Percentiles rank a stretch among this genome's conserved stretches.
Conservation (phyloP, 2,888 invertebrate genomes). For the Scaptomyza cyrtandrae region DNA sequence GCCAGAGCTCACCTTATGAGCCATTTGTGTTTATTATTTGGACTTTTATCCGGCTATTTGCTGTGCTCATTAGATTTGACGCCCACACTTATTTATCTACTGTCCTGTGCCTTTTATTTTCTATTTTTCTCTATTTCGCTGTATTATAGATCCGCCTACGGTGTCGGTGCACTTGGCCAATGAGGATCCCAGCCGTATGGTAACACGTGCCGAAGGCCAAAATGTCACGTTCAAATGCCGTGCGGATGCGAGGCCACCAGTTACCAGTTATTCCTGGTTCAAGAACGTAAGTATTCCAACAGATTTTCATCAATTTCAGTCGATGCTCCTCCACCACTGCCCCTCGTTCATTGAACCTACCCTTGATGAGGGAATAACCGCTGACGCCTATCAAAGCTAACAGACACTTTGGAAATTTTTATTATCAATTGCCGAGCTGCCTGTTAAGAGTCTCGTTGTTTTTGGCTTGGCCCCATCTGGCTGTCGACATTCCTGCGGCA, state of each 20-base stretch:
- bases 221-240: constrained; percentile 92
- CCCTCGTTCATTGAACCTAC: background rate
- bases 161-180: constrained; percentile 89
- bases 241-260: constrained; percentile 91
- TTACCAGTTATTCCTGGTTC: constrained; percentile 91
- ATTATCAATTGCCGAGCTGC: constrained; percentile 65
- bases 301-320: constrained; percentile 21
- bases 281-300: constrained; percentile 89
- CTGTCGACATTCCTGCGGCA: constrained; percentile 61
- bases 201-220: constrained; percentile 88
- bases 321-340: background rate
- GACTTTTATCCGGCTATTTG: constrained; percentile 81
- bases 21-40: constrained; percentile 82
- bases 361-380: constrained; percentile 37
- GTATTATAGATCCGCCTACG: constrained; percentile 89
- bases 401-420: constrained; percentile 65
- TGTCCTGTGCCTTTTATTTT: constrained; percentile 14
- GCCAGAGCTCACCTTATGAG: constrained; percentile 68
- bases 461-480: constrained; percentile 4
- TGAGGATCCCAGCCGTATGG: constrained; percentile 87
- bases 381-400: constrained; percentile 60
- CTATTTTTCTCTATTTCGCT: constrained; percentile 8
- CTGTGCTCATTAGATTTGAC: constrained; percentile 78
- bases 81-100: constrained; percentile 50
- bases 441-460: background rate